These are phyloP conservation scores for Grallaria varia DNA, from an alignment of 2,113 vertebrate species.

Conservation along the genomic window DNA sequence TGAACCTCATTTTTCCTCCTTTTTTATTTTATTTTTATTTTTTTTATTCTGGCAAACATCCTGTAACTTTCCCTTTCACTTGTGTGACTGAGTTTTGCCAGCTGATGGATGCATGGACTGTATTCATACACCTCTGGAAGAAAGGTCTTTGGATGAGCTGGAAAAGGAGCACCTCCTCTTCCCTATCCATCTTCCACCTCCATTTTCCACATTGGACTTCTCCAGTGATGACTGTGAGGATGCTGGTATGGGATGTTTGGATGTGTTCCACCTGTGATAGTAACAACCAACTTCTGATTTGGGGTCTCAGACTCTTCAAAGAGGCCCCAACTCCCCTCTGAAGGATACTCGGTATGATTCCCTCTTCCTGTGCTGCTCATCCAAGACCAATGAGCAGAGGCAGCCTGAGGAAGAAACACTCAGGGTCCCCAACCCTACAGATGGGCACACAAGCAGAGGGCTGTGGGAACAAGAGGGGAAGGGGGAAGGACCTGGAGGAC, in stretches of 20 bases:
- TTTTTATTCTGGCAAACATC: background rate
- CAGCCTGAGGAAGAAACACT: background rate
- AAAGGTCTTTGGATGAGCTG: background rate
- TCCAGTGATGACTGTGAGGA: accelerated
- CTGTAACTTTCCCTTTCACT: background rate
- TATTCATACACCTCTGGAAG: background rate
- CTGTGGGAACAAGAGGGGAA: background rate
- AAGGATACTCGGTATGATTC: background rate
- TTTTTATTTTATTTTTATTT: too few relatives aligned
- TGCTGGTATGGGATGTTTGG: background rate
- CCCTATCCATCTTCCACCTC: background rate
- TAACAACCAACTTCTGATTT: background rate
- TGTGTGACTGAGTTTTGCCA: background rate
- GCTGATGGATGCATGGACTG: background rate
- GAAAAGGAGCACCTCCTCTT: background rate
- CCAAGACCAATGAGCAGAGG: background rate
- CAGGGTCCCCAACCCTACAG: background rate
- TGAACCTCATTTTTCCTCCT: background rate
- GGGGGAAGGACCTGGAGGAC: background rate
- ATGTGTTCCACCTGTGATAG: background rate
- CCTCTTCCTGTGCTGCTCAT: background rate
- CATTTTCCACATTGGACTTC: background rate
- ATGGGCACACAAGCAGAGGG: background rate
- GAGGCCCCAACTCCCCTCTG: background rate
- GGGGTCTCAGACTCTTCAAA: background rate